These are phyloP conservation scores for Griposia aprilina DNA, from an alignment of 2,888 invertebrate species.

Conservation along the genomic window DNA sequence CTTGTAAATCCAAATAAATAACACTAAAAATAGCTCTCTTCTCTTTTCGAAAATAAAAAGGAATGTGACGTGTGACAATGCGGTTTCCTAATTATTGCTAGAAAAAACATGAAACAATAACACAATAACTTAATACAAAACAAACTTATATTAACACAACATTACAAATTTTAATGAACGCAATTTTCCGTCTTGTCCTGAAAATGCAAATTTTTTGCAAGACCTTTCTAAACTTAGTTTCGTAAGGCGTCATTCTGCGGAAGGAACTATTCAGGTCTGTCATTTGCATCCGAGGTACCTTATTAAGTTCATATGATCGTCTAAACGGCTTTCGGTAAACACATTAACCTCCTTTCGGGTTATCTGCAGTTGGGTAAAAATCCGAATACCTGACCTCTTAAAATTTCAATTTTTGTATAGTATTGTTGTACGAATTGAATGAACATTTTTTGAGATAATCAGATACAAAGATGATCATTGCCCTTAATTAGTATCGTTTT, in stretches of 20 bases:
- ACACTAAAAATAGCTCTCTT: background rate
- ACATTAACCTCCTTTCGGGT: slow-evolving; percentile 58
- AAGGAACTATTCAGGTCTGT: slow-evolving; percentile 53
- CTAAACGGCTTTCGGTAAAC: slow-evolving; percentile 58
- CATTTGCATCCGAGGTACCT: slow-evolving; percentile 62
- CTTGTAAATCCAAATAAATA: background rate
- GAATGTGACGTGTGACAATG: background rate
- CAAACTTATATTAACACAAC: background rate
- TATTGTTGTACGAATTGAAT: no score
- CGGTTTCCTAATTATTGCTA: background rate
- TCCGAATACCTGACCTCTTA: background rate
- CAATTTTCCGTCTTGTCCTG: slow-evolving; percentile 12
- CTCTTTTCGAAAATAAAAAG: background rate
- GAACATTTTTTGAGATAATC: background rate
- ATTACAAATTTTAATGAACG: slow-evolving; percentile 8
- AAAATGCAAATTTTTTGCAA: slow-evolving; percentile 20
- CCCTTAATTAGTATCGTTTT: background rate
- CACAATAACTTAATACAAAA: background rate
- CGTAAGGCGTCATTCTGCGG: slow-evolving; percentile 27
- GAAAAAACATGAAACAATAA: background rate
- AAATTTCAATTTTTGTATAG: slow-evolving; percentile 1
- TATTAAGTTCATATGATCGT: slow-evolving; percentile 53
- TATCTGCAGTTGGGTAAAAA: slow-evolving; percentile 52
- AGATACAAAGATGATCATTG: background rate
- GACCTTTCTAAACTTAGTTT: slow-evolving; percentile 20